Conservation (phyloP, 1,140 invertebrate genomes). For the Acyrthosiphon pisum region DNA sequence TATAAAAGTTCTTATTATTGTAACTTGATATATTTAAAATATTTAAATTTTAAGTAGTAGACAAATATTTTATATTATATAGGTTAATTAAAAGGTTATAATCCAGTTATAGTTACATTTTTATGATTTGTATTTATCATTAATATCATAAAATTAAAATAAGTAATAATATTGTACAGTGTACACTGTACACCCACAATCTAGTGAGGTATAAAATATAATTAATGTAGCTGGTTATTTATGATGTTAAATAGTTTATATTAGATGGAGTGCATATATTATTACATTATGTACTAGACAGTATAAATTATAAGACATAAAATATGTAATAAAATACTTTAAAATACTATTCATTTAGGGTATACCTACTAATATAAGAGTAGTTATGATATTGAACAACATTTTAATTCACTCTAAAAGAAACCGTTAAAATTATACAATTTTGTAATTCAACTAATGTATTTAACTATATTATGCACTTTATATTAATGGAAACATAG, state of each 20-base stretch:
- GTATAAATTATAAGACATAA: neutral
- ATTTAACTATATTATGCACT: neutral
- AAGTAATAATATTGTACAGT: neutral
- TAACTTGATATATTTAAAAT: neutral
- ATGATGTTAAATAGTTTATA: neutral
- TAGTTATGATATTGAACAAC: constrained; percentile 6
- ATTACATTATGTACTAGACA: neutral
- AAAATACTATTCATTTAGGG: neutral
- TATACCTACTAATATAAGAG: neutral
- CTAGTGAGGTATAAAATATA: neutral
- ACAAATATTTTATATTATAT: neutral
- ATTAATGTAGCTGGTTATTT: neutral
- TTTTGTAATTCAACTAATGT: constrained; percentile 18
- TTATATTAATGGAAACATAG: constrained; percentile 6
- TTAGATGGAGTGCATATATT: neutral
- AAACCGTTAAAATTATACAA: constrained; percentile 18
- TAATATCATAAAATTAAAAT: neutral
- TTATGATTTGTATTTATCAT: neutral
- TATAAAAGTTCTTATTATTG: neutral
- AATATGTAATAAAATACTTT: neutral
- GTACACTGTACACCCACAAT: neutral
- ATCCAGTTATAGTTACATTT: neutral
- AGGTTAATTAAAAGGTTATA: neutral
- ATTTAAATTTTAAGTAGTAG: neutral
- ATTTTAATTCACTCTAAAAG: neutral